phyloP scores from a whole-genome alignment of 2,113 vertebrate genomes.

The Atractosteus spatula region DNA sequence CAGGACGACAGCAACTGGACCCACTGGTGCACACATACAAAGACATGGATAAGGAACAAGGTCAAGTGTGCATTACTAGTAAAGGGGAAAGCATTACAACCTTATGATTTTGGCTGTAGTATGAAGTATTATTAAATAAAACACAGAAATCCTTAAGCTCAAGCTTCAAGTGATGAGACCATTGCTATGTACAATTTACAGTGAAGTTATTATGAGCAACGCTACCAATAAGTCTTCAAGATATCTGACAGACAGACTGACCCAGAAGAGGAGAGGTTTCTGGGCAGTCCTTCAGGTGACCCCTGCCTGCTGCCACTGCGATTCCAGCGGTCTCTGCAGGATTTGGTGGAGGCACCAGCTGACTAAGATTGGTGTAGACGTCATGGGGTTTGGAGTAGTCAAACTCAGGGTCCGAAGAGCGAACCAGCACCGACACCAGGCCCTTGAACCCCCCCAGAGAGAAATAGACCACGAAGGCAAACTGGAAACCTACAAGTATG shows the following conservation, averaged over 20 bases:
- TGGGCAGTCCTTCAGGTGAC: conserved; percentile 69
- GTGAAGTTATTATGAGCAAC: not conserved
- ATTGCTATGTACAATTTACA: not conserved
- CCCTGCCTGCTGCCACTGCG: conserved; percentile 47
- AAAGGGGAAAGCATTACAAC: not conserved
- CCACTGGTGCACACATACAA: conserved; percentile 63
- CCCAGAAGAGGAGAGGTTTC: conserved; percentile 81
- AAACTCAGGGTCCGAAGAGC: conserved; percentile 71
- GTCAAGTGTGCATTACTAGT: not conserved
- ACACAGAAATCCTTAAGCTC: not conserved
- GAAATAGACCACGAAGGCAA: conserved; percentile 91
- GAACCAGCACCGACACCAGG: conserved; percentile 80
- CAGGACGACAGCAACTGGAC: conserved; percentile 81
- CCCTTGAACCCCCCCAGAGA: conserved; percentile 87
- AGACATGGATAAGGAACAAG: not conserved
- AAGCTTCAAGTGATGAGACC: not conserved
- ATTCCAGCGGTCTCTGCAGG: conserved; percentile 50
- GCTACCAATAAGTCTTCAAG: not conserved
- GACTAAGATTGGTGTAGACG: conserved; percentile 90
- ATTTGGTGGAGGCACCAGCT: conserved; percentile 53
- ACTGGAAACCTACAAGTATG: conserved; percentile 88
- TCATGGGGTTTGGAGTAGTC: conserved; percentile 88
- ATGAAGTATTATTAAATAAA: not conserved
- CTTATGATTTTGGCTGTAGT: too few species aligned
- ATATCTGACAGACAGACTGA: conserved; percentile 47